Evolutionary conservation across 1,140 invertebrate species (phyloP).

Genomic region (Melitaea cinxia): DNA sequence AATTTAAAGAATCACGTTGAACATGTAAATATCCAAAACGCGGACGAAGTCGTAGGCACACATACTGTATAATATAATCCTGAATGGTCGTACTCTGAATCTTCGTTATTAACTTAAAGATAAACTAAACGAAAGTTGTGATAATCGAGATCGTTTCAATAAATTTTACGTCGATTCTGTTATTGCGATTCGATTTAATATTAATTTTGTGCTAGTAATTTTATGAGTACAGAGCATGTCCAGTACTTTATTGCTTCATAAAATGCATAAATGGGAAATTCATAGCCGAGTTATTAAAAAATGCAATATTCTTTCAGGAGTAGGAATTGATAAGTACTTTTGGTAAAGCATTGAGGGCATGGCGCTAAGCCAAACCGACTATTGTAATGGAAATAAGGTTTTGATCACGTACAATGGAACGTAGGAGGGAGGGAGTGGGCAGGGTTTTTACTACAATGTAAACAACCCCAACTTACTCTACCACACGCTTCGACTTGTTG

Average conservation of each 20-base stretch:
- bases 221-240: too few species aligned
- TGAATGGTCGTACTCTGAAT: too few species aligned
- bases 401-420: constrained; percentile 68
- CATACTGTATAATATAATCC: too few species aligned
- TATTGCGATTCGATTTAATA: not conserved
- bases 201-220: not conserved
- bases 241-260: not conserved
- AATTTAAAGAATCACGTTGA: too few species aligned
- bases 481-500: constrained; percentile 21
- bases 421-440: constrained; percentile 57
- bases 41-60: too few species aligned
- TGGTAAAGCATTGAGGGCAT: constrained; percentile 33
- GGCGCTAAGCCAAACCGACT: constrained; percentile 61
- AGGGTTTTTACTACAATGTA: constrained; percentile 52
- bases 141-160: too few species aligned
- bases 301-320: constrained; percentile 27
- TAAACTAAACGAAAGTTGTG: too few species aligned
- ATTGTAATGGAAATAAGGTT: constrained; percentile 76
- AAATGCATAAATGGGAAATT: not conserved
- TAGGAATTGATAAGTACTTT: constrained; percentile 25
- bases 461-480: constrained; percentile 51
- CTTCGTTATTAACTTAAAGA: too few species aligned
- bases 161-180: not conserved
- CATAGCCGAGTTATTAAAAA: not conserved
- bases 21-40: too few species aligned